Evolutionary conservation across 2,888 invertebrate genomes (phyloP), one percentile per base, ranked within the genome.

Genomic region (Oscheius myriophilus): DNA sequence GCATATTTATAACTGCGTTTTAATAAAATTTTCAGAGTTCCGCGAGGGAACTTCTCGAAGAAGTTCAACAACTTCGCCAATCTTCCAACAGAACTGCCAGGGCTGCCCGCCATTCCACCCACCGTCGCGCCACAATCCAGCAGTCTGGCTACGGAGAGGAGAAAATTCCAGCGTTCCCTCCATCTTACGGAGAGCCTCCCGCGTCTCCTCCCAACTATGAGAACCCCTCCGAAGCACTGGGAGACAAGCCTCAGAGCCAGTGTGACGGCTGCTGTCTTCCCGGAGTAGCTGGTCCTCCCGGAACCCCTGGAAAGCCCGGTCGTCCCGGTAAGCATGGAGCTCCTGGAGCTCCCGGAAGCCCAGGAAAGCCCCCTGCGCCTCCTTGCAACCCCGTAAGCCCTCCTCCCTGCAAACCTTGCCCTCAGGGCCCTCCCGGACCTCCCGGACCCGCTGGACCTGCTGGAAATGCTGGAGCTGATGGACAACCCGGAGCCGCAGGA

Each of bases 221-320:
- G 33, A 33, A 33, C 33, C 33, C 33, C 33, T 33, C 63, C 23
- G 67, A 64, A 18, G 70, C 54, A 9, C 53, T 59, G 14, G 72
- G 67, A 57, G 70, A 57, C 1, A 67, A 25, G 0, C 49, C 59
- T 25, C 63, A 63, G 14, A 70, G 71, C 26, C 69, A 71, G n/a
- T 81, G 79, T 39, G 73, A 75, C 53, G 71, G 71, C 18, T 75
- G 75, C 52, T 75, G 75, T 54, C 69, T 76, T n/a, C 76, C 76
- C 45, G 71, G 71, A 53, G 69, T 73, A 0, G 57, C 76, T 39
- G 76, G 76, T 41, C 73, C 76, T 39, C 71, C 76, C 1, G 76
- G 76, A 43, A 70, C 70, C 0, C 76, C 76, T 23, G 76, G 76
- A 59, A 76, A 76, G 39, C 73, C 76, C 6, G 76, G 76, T 64